Evolutionary conservation across 2,113 vertebrate species (phyloP), one percentile per base, ranked within the genome.

Genomic region (Pseudorectes ferrugineus): DNA sequence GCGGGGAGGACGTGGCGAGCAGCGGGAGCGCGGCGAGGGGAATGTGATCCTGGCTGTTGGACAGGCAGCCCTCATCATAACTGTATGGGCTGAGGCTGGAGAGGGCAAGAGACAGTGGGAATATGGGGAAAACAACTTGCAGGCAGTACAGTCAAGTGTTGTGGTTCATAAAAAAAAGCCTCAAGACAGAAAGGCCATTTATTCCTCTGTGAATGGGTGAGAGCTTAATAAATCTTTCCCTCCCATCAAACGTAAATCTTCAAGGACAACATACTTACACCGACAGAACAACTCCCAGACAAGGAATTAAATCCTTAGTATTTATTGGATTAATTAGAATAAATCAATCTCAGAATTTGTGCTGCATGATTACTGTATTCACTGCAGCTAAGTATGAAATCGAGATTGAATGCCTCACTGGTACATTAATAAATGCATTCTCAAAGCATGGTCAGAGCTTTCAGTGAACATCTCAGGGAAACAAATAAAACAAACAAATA

Each of bases 1-100:
- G 99, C 0, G 99, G 99, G 1, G 99, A 99, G 5, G 99, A 99
- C 1, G 99, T 99, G 19, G 99, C 99, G 94, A 99, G 80, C 33
- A 99, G 98, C 31, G 99, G 99, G 76, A 99, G 98, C 0, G 99
- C 99, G 0, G 99, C 99, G 26, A 99, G 98, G 4, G 99, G 99
- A 89, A 99, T 99, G 98, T 99, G 99, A 94, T 99, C 99, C 98
- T 99, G 99, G 83, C 99, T 99, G 98, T 98, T 99, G 93, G 99
- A 99, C 84, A 99, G 98, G 95, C 99, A 99, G 94, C 99, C 97
- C 95, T 99, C 99, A 0, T 99, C 99, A 7, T 99, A 98, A 85
- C 99, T 99, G 82, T 99, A 99, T 2, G 99, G 99, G 94, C 99
- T 99, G 77, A 99, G 98, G 90, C 99, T 99, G 97, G 35, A 88